Evolutionary conservation across 2,888 invertebrate genomes (phyloP).

Genomic region (Drosophila gaucha): DNA sequence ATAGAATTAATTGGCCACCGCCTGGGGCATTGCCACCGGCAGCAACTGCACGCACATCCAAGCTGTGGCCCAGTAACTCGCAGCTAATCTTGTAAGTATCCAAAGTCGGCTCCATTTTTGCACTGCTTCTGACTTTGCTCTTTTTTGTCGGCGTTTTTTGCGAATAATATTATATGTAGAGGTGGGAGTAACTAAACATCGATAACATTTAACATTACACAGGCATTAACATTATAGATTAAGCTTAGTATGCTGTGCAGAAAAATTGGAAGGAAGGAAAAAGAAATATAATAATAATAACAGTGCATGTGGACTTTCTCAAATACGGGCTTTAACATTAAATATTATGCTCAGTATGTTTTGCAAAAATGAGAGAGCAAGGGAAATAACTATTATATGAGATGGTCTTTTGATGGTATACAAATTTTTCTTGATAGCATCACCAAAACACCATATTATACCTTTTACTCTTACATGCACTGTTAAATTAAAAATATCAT

Average conservation of each 20-base stretch:
- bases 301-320: no score
- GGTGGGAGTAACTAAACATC: constrained; percentile 27
- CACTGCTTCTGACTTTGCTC: constrained; percentile 40
- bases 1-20: constrained; percentile 90
- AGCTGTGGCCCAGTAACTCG: constrained; percentile 91
- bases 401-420: no score
- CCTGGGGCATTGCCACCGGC: constrained; percentile 85
- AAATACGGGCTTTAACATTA: no score
- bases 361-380: no score
- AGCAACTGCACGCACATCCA: constrained; percentile 92
- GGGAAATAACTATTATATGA: no score
- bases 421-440: no score
- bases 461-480: no score
- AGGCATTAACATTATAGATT: background rate
- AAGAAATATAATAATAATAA: no score
- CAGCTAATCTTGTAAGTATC: constrained; percentile 91
- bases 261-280: no score
- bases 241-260: background rate
- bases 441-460: no score
- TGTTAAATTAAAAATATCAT: no score
- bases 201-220: constrained; percentile 8
- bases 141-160: constrained; percentile 43
- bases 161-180: constrained; percentile 20
- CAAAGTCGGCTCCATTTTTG: constrained; percentile 73
- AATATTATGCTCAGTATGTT: no score